These are phyloP conservation scores for Ptilonorhynchus violaceus DNA, from an alignment of 2,113 vertebrate genomes.

Conservation along the genomic window DNA sequence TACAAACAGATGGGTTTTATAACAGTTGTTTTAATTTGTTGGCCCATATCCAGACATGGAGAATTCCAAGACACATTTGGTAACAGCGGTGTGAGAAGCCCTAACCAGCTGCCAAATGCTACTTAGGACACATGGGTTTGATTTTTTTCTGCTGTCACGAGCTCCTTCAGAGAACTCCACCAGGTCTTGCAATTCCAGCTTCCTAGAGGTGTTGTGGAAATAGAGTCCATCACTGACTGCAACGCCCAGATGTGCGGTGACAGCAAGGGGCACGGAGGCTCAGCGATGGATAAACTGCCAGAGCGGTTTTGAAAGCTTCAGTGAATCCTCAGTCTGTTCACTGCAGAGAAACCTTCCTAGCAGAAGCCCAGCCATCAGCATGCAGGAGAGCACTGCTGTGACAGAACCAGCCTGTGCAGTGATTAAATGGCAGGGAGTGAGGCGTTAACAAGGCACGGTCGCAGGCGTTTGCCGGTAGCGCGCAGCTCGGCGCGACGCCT, in stretches of 20 bases:
- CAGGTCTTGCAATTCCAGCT: neutral
- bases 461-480: neutral
- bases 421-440: neutral
- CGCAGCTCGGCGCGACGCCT: accelerated
- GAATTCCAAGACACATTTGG: neutral
- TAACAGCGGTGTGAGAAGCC: neutral
- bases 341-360: neutral
- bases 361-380: neutral
- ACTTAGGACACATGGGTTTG: neutral
- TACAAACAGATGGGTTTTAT: neutral
- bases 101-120: neutral
- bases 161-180: neutral
- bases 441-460: neutral
- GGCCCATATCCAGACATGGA: neutral
- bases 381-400: neutral
- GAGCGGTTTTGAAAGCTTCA: neutral
- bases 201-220: neutral
- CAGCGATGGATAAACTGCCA: neutral
- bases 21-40: neutral
- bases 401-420: neutral
- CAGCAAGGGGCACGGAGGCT: neutral
- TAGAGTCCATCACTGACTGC: neutral
- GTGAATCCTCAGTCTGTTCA: neutral
- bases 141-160: neutral
- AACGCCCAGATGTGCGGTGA: neutral